Base-by-base conservation (phyloP, 2,888 invertebrate genomes). In the Zelleria hepariella region DNA sequence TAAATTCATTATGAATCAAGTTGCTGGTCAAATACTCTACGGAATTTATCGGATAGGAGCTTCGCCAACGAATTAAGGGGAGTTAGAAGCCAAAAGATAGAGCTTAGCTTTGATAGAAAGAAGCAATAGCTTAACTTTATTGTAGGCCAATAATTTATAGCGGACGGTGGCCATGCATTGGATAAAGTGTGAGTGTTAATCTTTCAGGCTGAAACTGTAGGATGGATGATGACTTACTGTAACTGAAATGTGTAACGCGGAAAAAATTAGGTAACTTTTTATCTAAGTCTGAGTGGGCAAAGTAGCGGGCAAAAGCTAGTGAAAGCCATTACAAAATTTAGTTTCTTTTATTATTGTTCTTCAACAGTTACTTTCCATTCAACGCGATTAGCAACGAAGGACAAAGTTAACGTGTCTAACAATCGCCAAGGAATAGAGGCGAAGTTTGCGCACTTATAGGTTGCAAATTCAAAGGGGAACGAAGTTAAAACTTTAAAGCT, bases 1-100 rank as follows among this genome's bases (percentile, higher is more conserved):
- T 57, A 57, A 24, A 24, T 57, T 48, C 24, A 57, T 57, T 57
- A 57, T 55, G 24, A 24, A 53, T 53, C 53, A n/a, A 53, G 23
- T 53, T 53, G 53, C 53, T 25, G 24, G 8, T 53, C 25, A 25
- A 53, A 23, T 53, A 53, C 8, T 49, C 32, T 42, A 42, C 32
- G 32, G 32, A 42, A 15, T 42, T 42, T 42, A 42, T 42, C 32
- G 32, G 32, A 1, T 42, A 10, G 32, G 10, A 42, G 32, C 32
- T 42, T 15, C 10, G 32, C 32, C 10, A 42, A 42, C 32, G 15
- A 42, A 42, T 42, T 42, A 15, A 42, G 32, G 32, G 32, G 32
- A n/a, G n/a, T 15, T 42, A 15, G 2, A 15, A 42, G 32, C 32
- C 32, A 42, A 42, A 15, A 15, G 32, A 42, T 42, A 42, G n/a